Percentiles rank a stretch among this genome's conserved stretches.
These are phyloP conservation scores for Agrotis clavis DNA, from an alignment of 2,888 invertebrate genomes.

Conservation along the genomic window DNA sequence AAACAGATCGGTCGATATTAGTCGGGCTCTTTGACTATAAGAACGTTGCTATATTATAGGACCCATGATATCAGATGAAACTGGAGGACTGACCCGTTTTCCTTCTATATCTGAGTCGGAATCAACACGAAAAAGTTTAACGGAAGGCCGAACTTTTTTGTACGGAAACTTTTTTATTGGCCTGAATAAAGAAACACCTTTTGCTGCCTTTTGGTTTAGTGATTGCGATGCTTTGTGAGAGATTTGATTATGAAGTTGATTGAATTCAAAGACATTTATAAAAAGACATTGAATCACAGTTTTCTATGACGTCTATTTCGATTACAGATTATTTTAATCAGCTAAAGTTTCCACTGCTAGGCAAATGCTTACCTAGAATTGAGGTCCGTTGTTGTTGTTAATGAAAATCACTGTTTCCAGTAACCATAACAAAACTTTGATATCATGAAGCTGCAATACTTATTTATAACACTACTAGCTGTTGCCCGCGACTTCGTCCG, in stretches of 20 bases:
- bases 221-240: conserved; percentile 11
- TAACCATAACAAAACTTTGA: no score
- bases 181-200: conserved; percentile 57
- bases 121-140: conserved; percentile 65
- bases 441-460: no score
- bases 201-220: conserved; percentile 37
- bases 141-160: conserved; percentile 57
- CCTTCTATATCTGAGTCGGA: conserved; percentile 49
- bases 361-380: no score
- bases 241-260: not conserved
- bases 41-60: conserved; percentile 52
- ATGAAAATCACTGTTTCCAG: no score
- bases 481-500: no score
- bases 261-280: not conserved
- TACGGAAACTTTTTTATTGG: conserved; percentile 64
- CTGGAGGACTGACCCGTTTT: conserved; percentile 51
- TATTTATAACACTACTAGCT: no score
- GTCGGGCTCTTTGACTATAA: conserved; percentile 17
- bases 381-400: no score
- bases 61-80: conserved; percentile 61
- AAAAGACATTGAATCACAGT: no score
- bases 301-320: no score
- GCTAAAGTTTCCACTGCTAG: no score
- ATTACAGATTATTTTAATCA: no score
- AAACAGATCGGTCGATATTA: not conserved